Evolutionary conservation across 2,888 invertebrate species (phyloP).

Genomic region (Enchytraeus crypticus): DNA sequence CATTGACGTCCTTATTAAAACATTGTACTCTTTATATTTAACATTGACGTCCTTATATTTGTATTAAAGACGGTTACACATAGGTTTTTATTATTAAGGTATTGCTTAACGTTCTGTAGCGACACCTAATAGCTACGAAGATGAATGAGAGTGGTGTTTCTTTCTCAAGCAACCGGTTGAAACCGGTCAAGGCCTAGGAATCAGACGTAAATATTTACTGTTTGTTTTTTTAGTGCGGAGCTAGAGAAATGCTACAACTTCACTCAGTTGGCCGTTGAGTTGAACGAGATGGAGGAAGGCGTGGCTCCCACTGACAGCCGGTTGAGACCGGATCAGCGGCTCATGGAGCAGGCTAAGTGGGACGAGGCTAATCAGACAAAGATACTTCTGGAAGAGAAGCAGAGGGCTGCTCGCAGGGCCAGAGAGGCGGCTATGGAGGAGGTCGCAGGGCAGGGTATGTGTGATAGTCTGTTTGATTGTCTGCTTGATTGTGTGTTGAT

Average conservation of each 20-base stretch:
- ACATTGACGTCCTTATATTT: too few species aligned
- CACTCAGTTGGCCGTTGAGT: slow-evolving; percentile 84
- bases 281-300: slow-evolving; percentile 85
- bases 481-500: neutral
- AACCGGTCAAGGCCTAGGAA: too few species aligned
- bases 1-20: too few species aligned
- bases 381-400: slow-evolving; percentile 84
- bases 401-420: slow-evolving; percentile 67
- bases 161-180: too few species aligned
- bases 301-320: slow-evolving; percentile 92
- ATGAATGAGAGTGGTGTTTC: too few species aligned
- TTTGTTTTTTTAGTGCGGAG: slow-evolving; percentile 53
- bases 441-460: slow-evolving; percentile 36
- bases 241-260: slow-evolving; percentile 80
- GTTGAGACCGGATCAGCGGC: slow-evolving; percentile 84
- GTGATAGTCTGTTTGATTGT: neutral
- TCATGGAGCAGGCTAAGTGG: slow-evolving; percentile 60
- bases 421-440: slow-evolving; percentile 58
- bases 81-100: too few species aligned
- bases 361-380: slow-evolving; percentile 69
- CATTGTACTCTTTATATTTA: too few species aligned
- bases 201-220: too few species aligned
- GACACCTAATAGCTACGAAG: too few species aligned
- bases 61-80: too few species aligned
- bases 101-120: too few species aligned